Percentiles rank a stretch among this genome's conserved stretches.
These are phyloP conservation scores for Crocallis elinguaria DNA, from an alignment of 2,888 invertebrate species.

Conservation along the genomic window DNA sequence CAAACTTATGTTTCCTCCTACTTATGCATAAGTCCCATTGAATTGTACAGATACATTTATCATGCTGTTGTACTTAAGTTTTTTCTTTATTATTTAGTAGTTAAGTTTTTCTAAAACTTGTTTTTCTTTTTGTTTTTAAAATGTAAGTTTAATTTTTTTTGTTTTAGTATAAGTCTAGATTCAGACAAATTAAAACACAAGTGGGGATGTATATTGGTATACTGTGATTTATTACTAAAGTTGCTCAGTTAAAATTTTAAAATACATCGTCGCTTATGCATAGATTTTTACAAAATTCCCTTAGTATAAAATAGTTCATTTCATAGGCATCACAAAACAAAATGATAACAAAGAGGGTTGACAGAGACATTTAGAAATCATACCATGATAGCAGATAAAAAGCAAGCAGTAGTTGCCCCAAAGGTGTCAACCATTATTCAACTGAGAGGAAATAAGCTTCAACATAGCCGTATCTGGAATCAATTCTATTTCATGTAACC, in stretches of 20 bases:
- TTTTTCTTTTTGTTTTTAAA: constrained; percentile 41
- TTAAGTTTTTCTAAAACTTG: constrained; percentile 46
- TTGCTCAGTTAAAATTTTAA: constrained; percentile 77
- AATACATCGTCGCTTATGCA: constrained; percentile 47
- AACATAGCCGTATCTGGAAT: too few relatives aligned
- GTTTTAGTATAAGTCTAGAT: constrained; percentile 37
- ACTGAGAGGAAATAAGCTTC: too few relatives aligned
- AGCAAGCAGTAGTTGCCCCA: too few relatives aligned
- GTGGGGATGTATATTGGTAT: constrained; percentile 4
- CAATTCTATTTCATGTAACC: too few relatives aligned
- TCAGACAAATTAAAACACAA: constrained; percentile 12
- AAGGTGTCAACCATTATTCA: too few relatives aligned
- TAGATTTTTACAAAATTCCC: constrained; percentile 41
- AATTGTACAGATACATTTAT: constrained; percentile 53
- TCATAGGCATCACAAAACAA: constrained; percentile 2
- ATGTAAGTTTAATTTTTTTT: constrained; percentile 44
- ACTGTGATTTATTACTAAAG: constrained; percentile 45
- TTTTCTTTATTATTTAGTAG: constrained; percentile 40
- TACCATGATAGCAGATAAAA: neutral
- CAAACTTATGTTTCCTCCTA: constrained; percentile 8
- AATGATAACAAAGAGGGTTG: neutral
- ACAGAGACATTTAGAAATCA: neutral
- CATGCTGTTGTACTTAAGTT: constrained; percentile 66
- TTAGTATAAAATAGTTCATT: constrained; percentile 18
- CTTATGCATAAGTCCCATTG: constrained; percentile 59